Evolutionary conservation across 2,797 vertebrate genomes (phyloP).

Genomic region (Alauda arvensis): DNA sequence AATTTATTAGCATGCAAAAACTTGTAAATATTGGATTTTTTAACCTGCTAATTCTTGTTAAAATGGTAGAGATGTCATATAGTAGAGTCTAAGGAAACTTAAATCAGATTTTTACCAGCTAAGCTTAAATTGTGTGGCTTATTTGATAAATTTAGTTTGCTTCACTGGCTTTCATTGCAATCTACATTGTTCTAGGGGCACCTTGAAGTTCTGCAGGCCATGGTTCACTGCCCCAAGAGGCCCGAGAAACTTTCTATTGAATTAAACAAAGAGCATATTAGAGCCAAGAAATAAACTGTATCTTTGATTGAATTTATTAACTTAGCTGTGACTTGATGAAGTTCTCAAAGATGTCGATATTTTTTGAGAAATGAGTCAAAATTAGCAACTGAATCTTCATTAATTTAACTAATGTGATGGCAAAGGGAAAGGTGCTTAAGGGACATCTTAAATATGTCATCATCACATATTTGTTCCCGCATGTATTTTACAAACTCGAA

Average conservation of each 20-base stretch:
- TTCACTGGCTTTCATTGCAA: not conserved
- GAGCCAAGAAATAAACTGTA: not conserved
- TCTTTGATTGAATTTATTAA: not conserved
- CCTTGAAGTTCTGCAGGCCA: not conserved
- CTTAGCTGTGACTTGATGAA: not conserved
- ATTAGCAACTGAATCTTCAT: not conserved
- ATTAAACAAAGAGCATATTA: not conserved
- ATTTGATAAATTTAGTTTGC: not conserved
- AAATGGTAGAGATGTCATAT: not conserved
- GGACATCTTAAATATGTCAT: not conserved
- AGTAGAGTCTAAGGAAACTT: not conserved
- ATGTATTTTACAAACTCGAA: not conserved
- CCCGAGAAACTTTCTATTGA: not conserved
- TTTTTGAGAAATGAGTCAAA: not conserved
- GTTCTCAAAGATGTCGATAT: not conserved
- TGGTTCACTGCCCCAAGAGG: not conserved
- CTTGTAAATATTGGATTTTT: not conserved
- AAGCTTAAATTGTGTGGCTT: not conserved
- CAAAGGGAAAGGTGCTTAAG: not conserved
- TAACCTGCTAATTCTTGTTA: not conserved
- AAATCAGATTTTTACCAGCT: not conserved
- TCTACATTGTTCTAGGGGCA: not conserved
- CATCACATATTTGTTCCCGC: not conserved
- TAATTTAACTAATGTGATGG: not conserved
- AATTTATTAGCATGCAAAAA: not conserved